Evolutionary conservation across 2,888 invertebrate species (phyloP), one percentile per base, ranked within the genome.

Genomic region (Tridacna gigas): DNA sequence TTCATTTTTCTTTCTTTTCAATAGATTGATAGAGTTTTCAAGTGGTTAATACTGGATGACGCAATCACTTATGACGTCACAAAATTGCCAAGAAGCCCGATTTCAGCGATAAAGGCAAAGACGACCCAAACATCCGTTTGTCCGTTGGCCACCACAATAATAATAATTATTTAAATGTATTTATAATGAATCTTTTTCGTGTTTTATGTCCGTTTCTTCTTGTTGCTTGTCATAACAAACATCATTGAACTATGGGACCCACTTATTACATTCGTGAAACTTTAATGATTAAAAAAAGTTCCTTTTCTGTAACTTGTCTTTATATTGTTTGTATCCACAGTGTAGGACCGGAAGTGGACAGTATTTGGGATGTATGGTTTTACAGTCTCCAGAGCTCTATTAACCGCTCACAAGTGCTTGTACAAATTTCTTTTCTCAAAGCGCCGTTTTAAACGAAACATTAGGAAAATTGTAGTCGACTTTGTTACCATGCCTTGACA

Each of bases 211-310:
- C 75, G 75, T 75, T 75, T 75, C 61, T 20, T 48, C 26, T 26
- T 75, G 63, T 75, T 73, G 75, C 25, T 47, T 51, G 20, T 51
- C 71, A 71, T 51, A 51, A 12, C 25, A 51, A 47, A 48, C 25
- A 22, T 51, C 48, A 71, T 71, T 71, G 47, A 65, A 51, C 25
- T 61, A 75, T 67, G 80, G 80, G 80, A 80, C 80, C 80, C 80
- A 75, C 74, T 28, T 45, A 75, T 75, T 67, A 67, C 71, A 71
- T 71, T 51, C 20, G 18, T n/a, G 51, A 71, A 51, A 51, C 48
- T 71, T 51, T 71, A n/a, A 71, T 7, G 37, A 37, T 37, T 37
- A 37, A 37, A 37, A 37, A 37, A 37, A 37, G 37, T 37, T 37
- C 37, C 37, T 37, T 7, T 4, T 37, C 37, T 4, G 37, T 37